Evolutionary conservation across 2,113 vertebrate genomes (phyloP), one percentile per base, ranked within the genome.

Genomic region (Romanogobio albipinnatus): DNA sequence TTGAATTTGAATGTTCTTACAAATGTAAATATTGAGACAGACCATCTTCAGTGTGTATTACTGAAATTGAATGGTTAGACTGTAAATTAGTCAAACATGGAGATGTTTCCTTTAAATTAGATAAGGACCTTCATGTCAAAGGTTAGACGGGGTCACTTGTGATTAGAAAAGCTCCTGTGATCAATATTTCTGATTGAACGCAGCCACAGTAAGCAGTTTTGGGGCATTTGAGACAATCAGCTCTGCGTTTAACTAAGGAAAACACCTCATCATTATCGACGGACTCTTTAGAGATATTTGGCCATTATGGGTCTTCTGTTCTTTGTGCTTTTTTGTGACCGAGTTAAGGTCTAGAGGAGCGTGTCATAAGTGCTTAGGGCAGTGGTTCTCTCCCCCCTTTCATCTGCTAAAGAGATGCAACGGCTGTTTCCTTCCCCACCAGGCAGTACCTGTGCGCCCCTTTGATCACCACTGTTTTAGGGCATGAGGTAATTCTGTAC

Each of bases 111-210:
- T 62, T 26, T 79, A 15, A 24, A n/a, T 19, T 71, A 36, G 47
- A 29, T 76, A 70, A 64, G 24, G 66, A 61, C 73, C 53, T 74
- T 75, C 51, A 53, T 36, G 71, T 83, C 74, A 83, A 85, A 75
- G 45, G 68, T 77, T 61, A 45, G 36, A 77, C 0, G n/a, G n/a
- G 47, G 70, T 75, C 74, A 58, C 62, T 33, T 56, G 36, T n/a
- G n/a, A 13, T 53, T 49, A 79, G n/a, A 24, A 47, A 61, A 53
- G 59, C 75, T n/a, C 11, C 26, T 66, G 82, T 83, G 33, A 87
- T 90, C 86, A 53, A 87, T 68, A 43, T 24, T 64, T 86, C 47
- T 56, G 81, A 47, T 51, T 89, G 90, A 91, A 90, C 75, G 88
- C 76, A 92, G 89, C 74, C 87, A 74, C 14, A 5, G 43, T 19